Evolutionary conservation across 2,113 vertebrate genomes (phyloP), one percentile per base, ranked within the genome.

Genomic region (Balaeniceps rex): DNA sequence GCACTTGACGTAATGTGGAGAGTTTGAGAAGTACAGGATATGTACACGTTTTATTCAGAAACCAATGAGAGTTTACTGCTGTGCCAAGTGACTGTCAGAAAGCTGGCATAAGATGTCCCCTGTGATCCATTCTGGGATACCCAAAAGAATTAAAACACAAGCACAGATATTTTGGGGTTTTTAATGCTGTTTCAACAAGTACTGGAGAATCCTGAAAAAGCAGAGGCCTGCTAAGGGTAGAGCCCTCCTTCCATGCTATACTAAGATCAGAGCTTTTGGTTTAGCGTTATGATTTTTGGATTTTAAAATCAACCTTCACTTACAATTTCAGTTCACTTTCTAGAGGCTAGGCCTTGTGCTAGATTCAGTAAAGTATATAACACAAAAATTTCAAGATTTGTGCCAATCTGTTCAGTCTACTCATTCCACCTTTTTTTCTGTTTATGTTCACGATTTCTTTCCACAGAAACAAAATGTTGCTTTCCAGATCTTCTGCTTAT

Each of bases 31-130:
- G 61, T 84, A 74, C 63, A 70, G 28, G 54, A 71, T 64, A 60
- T 46, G 75, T 19, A 25, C 31, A 72, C 94, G 74, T 95, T 95
- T 98, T 95, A 96, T 97, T 97, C 93, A 95, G 49, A 94, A 79
- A 82, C 63, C 57, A 89, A 42, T 72, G 51, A 85, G 61, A 88
- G 74, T 82, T 90, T 72, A 74, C 61, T 78, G 52, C 68, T 90
- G 70, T 96, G 92, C 72, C 77, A 95, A 97, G n/a, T 90, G 51
- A 40, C 42, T 96, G 82, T 87, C 93, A 95, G 25, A 96, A 95
- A 94, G 29, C 34, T 96, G 95, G 83, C 75, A 80, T 63, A 79
- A 90, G 78, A 81, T 61, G 60, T 90, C 42, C 52, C 14, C 74
- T 88, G 76, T 69, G 82, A 87, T 79, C 77, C 87, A 77, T 92